These are phyloP conservation scores for Lacerta bilineata DNA, from an alignment of 2,797 vertebrate genomes.

Conservation along the genomic window DNA sequence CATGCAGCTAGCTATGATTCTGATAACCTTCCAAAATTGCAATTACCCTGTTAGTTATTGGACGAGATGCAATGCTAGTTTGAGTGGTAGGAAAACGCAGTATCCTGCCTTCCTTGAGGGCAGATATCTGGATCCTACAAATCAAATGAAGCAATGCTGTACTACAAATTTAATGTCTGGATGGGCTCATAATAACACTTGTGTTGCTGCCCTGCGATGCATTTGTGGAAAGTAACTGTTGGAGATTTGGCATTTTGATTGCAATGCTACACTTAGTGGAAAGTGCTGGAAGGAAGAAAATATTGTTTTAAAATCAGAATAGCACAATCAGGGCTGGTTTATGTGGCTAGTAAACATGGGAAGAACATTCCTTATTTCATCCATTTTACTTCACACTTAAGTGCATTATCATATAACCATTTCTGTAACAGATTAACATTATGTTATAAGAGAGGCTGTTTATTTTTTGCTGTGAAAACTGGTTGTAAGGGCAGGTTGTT, in stretches of 20 bases:
- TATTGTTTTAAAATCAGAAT: not conserved
- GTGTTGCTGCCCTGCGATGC: not conserved
- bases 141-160: not conserved
- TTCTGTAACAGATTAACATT: not conserved
- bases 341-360: not conserved
- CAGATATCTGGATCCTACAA: not conserved
- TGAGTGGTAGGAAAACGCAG: not conserved
- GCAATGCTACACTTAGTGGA: not conserved
- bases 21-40: no score
- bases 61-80: not conserved
- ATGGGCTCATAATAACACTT: not conserved
- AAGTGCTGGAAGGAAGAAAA: not conserved
- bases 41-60: not conserved
- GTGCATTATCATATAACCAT: not conserved
- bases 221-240: not conserved
- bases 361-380: not conserved
- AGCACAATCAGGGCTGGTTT: not conserved
- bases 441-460: not conserved
- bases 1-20: not conserved
- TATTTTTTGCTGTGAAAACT: not conserved
- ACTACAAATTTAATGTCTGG: not conserved
- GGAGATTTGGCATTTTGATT: not conserved
- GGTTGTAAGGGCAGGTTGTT: not conserved
- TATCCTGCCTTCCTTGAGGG: not conserved
- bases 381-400: not conserved